Evolutionary conservation across 2,888 invertebrate genomes (phyloP).

Genomic region (Erebia epiphron): DNA sequence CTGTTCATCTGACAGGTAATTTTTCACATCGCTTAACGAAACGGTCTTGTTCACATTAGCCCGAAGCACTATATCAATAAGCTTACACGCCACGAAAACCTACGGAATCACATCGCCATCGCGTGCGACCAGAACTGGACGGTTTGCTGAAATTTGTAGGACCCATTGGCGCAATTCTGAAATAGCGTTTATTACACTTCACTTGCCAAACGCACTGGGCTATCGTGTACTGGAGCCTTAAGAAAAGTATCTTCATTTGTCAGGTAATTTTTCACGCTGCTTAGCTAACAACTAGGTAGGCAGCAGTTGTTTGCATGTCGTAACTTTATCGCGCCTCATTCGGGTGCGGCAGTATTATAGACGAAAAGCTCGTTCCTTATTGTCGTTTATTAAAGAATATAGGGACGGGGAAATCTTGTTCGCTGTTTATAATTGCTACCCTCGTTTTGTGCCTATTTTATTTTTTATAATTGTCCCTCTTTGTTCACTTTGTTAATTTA

Average conservation of each 20-base stretch:
- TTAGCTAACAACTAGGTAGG: conserved; percentile 36
- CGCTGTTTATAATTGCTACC: conserved; percentile 21
- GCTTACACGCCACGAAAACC: too few species aligned
- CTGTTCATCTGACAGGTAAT: conserved; percentile 38
- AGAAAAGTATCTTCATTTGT: conserved; percentile 35
- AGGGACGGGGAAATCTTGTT: conserved; percentile 25
- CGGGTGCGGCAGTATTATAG: conserved; percentile 16
- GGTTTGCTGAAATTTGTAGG: too few species aligned
- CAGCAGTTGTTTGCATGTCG: conserved; percentile 31
- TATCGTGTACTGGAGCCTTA: too few species aligned
- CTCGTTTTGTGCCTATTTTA: conserved; percentile 19
- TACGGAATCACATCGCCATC: too few species aligned
- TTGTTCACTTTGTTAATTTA: conserved; percentile 25
- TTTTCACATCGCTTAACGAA: conserved; percentile 35
- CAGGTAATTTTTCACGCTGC: conserved; percentile 37
- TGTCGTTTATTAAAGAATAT: conserved; percentile 25
- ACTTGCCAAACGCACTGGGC: too few species aligned
- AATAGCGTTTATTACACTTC: too few species aligned
- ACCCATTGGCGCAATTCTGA: too few species aligned
- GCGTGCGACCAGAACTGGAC: too few species aligned
- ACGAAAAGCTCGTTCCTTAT: conserved; percentile 26
- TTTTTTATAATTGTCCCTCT: conserved; percentile 23
- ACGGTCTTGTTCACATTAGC: too few species aligned
- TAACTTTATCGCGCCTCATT: conserved; percentile 29
- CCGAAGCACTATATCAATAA: too few species aligned